Conservation (phyloP, 37 sponge, comb jelly and placozoan species). For the Halisarca cf. caerulea region DNA sequence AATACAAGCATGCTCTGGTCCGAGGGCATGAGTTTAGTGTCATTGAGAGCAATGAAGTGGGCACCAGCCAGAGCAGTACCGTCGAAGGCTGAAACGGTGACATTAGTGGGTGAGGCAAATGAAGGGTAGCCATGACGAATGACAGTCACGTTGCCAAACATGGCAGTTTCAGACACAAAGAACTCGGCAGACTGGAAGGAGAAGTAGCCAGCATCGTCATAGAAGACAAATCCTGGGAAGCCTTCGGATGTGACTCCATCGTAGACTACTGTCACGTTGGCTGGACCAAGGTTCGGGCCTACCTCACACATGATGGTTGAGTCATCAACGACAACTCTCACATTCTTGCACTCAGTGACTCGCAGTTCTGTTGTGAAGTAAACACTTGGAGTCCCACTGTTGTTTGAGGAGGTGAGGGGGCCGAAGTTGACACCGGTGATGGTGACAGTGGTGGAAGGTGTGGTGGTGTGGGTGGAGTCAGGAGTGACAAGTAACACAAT, state of each 20-base stretch:
- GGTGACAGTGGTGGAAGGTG: constrained; percentile 33
- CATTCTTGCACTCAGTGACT: constrained; percentile 52
- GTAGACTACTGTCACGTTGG: constrained; percentile 66
- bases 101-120: constrained; percentile 73
- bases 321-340: constrained; percentile 57
- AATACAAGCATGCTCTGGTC: constrained; percentile 37
- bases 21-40: constrained; percentile 51
- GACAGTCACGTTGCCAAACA: constrained; percentile 72
- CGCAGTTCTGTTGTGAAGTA: constrained; percentile 45
- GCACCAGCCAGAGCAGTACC: constrained; percentile 59
- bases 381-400: constrained; percentile 48
- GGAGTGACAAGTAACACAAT: constrained; percentile 56
- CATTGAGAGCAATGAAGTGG: constrained; percentile 66
- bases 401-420: constrained; percentile 57
- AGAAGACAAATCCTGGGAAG: constrained; percentile 56
- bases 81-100: constrained; percentile 67
- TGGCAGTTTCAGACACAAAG: constrained; percentile 71
- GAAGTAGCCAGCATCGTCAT: constrained; percentile 81
- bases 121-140: constrained; percentile 58
- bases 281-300: constrained; percentile 74
- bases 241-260: constrained; percentile 50
- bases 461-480: constrained; percentile 52
- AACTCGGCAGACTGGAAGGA: constrained; percentile 64
- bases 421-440: constrained; percentile 82
- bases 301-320: constrained; percentile 52